Conservation (phyloP, 2,888 invertebrate genomes). For the Aproaerema taeniolella region DNA sequence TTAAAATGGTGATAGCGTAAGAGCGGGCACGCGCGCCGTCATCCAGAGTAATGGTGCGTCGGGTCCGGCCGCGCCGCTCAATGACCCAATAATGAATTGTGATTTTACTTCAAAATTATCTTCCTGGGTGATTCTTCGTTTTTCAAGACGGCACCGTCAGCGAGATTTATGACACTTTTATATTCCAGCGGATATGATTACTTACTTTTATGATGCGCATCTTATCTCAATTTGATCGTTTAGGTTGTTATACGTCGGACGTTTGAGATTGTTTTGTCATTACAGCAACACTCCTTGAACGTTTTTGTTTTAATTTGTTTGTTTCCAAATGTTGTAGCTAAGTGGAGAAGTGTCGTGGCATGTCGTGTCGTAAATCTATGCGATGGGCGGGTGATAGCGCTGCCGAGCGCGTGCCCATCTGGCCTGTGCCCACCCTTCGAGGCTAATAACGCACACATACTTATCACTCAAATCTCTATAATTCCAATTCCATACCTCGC, state of each 20-base stretch:
- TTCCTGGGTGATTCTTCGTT: constrained; percentile 58
- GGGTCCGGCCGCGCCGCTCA: constrained; percentile 51
- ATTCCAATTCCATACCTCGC: constrained; percentile 45
- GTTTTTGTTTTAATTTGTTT: constrained; percentile 29
- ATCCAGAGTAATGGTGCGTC: constrained; percentile 68
- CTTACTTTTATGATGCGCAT: constrained; percentile 7
- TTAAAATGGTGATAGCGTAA: constrained; percentile 32
- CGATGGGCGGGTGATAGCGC: constrained; percentile 63
- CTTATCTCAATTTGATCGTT: constrained; percentile 6
- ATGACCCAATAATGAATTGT: constrained; percentile 67
- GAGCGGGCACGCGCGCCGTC: constrained; percentile 69
- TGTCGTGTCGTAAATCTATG: constrained; percentile 56
- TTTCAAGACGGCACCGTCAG: constrained; percentile 32
- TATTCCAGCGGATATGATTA: constrained; percentile 14
- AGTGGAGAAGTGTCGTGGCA: constrained; percentile 45
- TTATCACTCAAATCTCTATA: constrained; percentile 34
- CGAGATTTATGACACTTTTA: constrained; percentile 25
- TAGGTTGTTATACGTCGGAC: too few relatives aligned
- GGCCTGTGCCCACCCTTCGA: constrained; percentile 19
- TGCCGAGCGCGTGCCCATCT: constrained; percentile 36
- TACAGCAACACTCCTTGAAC: neutral
- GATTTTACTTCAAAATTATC: constrained; percentile 49
- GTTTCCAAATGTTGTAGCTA: constrained; percentile 29
- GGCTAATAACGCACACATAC: constrained; percentile 24
- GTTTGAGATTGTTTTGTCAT: neutral